Base-by-base conservation (phyloP, 2,888 invertebrate genomes). In the Hoplodrina blanda region DNA sequence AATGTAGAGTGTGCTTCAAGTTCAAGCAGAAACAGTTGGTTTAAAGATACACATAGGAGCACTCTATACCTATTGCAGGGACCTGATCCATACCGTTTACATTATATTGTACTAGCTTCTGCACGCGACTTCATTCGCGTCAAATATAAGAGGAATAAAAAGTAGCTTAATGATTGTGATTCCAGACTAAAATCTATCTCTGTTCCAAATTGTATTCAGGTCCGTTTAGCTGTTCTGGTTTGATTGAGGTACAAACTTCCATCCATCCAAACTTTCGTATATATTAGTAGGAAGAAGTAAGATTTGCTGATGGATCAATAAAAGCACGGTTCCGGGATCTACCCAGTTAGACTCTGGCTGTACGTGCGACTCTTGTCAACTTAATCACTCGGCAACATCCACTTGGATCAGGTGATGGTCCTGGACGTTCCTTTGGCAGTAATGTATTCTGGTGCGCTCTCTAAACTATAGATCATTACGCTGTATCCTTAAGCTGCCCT, bases 401-500 rank as follows among this genome's bases (percentile, higher is more conserved):
- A 37, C 11, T 56, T 33, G 11, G 13, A 55, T 30, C 49, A 33
- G 50, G 17, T 19, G 44, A 11, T 44, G 56, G 44, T 15, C 6
- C 41, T 6, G 1, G 13, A 37, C 25, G n/a, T 66, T 44, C 19
- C 17, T n/a, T 17, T 19, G 30, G 4, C 11, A 52, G 41, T 72
- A 55, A 70, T 69, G 4, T 44, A 69, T 60, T 54, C 49, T 60
- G 49, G 54, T 33, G 50, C 19, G 44, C 49, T 30, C n/a, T 33
- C 55, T 19, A 60, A 17, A 25, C 33, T 30, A 46, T 17, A 37
- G 19, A 20, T 71, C 37, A 30, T 46, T 37, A 11, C 59, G 55
- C 20, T n/a, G 33, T 41, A 46, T 46, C 49, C 30, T 54, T 33
- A 44, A 13, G 60, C 50, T 76, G 62, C 76, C 63, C 53, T 53